phyloP scores from a whole-genome alignment of 1,140 invertebrate genomes.

The Cherax quadricarinatus region DNA sequence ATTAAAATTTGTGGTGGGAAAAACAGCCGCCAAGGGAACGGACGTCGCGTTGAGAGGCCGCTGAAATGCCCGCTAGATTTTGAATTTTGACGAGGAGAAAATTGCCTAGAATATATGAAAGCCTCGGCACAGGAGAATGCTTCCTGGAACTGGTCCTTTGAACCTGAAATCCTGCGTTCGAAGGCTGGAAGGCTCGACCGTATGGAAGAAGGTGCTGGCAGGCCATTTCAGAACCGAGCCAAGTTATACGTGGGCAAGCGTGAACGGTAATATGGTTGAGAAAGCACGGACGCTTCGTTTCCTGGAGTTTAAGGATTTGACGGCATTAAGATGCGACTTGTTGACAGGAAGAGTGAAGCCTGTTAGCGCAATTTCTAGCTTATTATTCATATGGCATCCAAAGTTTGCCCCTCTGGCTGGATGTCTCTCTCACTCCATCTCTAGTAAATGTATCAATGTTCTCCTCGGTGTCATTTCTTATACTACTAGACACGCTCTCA shows the following conservation, averaged over 20 bases:
- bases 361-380: not conserved
- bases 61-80: conserved; percentile 56
- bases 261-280: not conserved
- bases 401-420: not conserved
- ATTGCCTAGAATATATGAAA: conserved; percentile 53
- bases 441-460: not conserved
- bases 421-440: not conserved
- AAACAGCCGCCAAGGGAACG: conserved; percentile 52
- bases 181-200: not conserved
- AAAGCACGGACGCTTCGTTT: not conserved
- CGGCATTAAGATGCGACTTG: conserved; percentile 12
- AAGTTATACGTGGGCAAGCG: not conserved
- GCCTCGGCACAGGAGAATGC: not conserved
- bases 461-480: not conserved
- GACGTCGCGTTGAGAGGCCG: conserved; percentile 31
- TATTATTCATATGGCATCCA: not conserved
- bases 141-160: not conserved
- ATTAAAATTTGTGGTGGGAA: conserved; percentile 66
- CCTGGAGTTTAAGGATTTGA: conserved; percentile 13
- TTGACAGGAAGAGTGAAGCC: conserved; percentile 1
- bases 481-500: not conserved
- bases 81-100: conserved; percentile 64
- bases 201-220: not conserved
- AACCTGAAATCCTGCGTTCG: not conserved
- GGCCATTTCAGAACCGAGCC: not conserved